Base-by-base conservation (phyloP, 2,888 invertebrate genomes). In the Temnothorax rugatulus region DNA sequence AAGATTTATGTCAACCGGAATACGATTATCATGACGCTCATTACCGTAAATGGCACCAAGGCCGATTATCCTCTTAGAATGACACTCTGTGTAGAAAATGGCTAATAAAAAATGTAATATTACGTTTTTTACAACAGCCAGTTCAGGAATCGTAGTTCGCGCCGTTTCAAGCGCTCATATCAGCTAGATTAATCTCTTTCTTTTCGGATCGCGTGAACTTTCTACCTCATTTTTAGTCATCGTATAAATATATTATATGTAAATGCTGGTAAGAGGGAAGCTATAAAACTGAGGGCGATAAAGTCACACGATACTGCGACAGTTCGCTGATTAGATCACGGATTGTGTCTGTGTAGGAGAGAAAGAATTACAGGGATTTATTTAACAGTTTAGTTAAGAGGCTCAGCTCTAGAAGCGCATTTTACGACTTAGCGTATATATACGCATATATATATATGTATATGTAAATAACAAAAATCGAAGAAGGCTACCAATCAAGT, bases 1-100 rank as follows among this genome's bases (percentile, higher is more conserved):
- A n/a, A 63, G 54, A 77, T 64, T 57, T 64, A 83, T 63, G 71
- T 29, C 52, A 34, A 73, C 71, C 57, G 59, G 25, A 47, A 82
- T 21, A 47, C 38, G 59, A 52, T 68, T 77, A 54, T 29, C 25
- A n/a, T n/a, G n/a, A 59, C 38, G 69, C 59, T 57, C 25, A 25
- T 79, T 69, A 34, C 7, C 44, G 34, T 50, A 18, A 76, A 41
- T n/a, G n/a, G 5, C 18, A 18, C 21, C 15, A 34, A 59, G 25
- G 50, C 71, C 38, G 59, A 59, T 79, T 79, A 69, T 8, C 9
- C 50, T 59, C 18, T 38, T 38, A 18, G 13, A 59, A 34, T 0
- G 21, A 47, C 38, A 47, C 2, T 4, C 25, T 13, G 13, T 34
- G 4, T 21, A 21, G 21, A 68, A 68, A 47, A 21, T 21, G 8